Conservation (phyloP, 2,888 invertebrate genomes). For the Apomyelois bistriatella region DNA sequence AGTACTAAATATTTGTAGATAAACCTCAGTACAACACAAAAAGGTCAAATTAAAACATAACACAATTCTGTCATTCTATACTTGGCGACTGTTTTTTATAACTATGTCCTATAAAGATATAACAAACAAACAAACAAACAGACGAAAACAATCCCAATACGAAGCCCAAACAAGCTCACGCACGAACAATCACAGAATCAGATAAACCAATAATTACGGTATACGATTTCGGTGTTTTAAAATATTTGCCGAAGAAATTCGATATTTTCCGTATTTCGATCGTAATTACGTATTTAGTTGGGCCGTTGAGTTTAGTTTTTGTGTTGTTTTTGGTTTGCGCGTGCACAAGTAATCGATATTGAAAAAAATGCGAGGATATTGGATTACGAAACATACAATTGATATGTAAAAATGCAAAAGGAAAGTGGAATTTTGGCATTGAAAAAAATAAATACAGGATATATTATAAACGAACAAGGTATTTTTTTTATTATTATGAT, state of each 20-base stretch:
- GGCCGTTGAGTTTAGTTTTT: not conserved
- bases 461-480: too few relatives aligned
- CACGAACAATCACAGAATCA: conserved; percentile 7
- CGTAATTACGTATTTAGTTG: conserved; percentile 1
- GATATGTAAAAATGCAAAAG: too few relatives aligned
- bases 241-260: conserved; percentile 1
- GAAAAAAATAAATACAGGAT: too few relatives aligned
- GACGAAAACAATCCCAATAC: not conserved
- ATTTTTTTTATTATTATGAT: too few relatives aligned
- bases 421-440: too few relatives aligned
- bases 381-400: not conserved
- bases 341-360: not conserved
- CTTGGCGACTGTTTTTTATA: not conserved
- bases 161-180: conserved; percentile 1
- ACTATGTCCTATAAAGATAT: not conserved
- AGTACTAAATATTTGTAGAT: not conserved
- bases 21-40: not conserved
- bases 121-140: not conserved
- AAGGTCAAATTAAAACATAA: not conserved
- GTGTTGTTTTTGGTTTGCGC: not conserved
- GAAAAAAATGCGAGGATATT: not conserved
- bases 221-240: conserved; percentile 5
- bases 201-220: conserved; percentile 4
- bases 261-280: conserved; percentile 1
- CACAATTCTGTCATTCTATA: too few relatives aligned